These are phyloP conservation scores for Archaeoteleia sp. DNA, from an alignment of 2,888 invertebrate genomes.

Conservation along the genomic window DNA sequence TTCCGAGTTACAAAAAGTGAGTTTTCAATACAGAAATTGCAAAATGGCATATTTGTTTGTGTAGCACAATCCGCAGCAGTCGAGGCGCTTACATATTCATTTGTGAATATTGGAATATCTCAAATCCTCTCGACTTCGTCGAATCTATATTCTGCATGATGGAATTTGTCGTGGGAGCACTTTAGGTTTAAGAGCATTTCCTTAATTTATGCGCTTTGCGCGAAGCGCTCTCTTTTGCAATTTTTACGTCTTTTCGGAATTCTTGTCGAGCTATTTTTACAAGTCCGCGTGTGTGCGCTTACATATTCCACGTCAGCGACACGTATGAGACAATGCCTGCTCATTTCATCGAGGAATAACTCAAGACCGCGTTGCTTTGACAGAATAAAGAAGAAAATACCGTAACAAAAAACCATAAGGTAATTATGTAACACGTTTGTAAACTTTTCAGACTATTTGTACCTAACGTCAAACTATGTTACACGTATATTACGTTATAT, in stretches of 20 bases:
- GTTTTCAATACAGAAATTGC: constrained; percentile 1
- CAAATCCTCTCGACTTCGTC: constrained; percentile 56
- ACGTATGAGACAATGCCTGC: constrained; percentile 7
- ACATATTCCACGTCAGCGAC: constrained; percentile 1
- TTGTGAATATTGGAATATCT: constrained; percentile 71
- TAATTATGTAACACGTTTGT: too few species aligned
- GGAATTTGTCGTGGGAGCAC: constrained; percentile 39
- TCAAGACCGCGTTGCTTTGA: neutral
- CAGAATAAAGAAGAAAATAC: neutral
- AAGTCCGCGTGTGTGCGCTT: constrained; percentile 1
- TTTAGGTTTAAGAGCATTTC: constrained; percentile 41
- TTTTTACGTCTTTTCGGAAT: constrained; percentile 21
- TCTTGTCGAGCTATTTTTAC: constrained; percentile 19
- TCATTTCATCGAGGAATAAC: constrained; percentile 16
- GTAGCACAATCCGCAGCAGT: constrained; percentile 28
- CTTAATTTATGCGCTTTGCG: constrained; percentile 38
- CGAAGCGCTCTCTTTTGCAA: constrained; percentile 6
- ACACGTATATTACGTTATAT: too few species aligned
- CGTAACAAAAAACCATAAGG: neutral
- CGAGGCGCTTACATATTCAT: constrained; percentile 62
- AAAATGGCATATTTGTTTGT: constrained; percentile 36
- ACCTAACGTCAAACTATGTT: too few species aligned
- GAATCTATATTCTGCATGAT: constrained; percentile 44
- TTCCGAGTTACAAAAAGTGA: constrained; percentile 4
- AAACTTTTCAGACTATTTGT: too few species aligned